Evolutionary conservation across 92 coral and sea anemone species (phyloP).

Genomic region (Montipora capitata): DNA sequence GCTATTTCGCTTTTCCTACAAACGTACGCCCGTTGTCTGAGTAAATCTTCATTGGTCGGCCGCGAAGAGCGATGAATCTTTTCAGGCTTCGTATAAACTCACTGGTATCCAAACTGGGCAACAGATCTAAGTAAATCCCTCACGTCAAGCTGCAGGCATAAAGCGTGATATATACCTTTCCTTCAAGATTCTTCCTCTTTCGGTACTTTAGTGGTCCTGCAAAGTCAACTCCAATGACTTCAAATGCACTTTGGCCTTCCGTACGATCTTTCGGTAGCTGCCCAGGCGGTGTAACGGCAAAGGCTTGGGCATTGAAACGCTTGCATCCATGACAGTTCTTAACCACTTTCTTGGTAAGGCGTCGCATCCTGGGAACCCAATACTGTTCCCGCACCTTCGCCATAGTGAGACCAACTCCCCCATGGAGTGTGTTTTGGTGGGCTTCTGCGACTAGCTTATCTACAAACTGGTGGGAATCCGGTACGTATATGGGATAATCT

Average conservation of each 20-base stretch:
- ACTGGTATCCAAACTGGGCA: neutral
- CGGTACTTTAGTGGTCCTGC: constrained; percentile 7
- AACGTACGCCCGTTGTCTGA: too few relatives aligned
- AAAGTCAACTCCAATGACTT: neutral
- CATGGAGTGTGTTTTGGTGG: neutral
- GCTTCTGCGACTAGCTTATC: neutral
- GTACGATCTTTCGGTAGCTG: neutral
- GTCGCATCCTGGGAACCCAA: neutral
- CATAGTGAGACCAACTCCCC: constrained; percentile 4
- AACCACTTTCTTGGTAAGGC: neutral
- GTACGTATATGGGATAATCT: neutral
- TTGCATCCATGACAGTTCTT: neutral
- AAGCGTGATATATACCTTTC: neutral
- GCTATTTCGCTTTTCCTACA: too few relatives aligned
- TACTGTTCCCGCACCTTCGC: neutral
- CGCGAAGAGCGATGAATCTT: neutral
- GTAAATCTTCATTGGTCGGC: neutral
- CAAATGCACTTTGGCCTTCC: neutral
- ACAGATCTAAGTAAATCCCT: neutral
- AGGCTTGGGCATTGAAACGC: neutral
- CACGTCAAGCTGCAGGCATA: constrained; percentile 6
- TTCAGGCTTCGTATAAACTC: neutral
- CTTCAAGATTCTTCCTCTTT: neutral
- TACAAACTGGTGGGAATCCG: neutral
- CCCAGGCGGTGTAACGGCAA: neutral